Base-by-base conservation (phyloP, 2,888 invertebrate genomes). In the Stegophylla sp. region DNA sequence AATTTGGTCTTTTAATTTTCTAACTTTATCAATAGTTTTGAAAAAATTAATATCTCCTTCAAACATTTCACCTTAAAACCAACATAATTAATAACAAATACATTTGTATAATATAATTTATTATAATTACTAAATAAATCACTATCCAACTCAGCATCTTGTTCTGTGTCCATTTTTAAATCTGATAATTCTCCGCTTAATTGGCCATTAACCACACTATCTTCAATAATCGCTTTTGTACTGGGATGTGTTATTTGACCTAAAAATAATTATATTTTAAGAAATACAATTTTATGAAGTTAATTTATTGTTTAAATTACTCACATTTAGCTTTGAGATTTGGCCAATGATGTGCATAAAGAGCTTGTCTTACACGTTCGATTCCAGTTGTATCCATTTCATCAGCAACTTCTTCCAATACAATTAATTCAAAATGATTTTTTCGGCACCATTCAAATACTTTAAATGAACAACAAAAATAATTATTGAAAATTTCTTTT, bases 391-490 rank as follows among this genome's bases (percentile, higher is more conserved):
- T 56, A 73, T 81, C 81, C 64, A 81, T 64, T 53, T 81, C 81
- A 23, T 73, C 64, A 12, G 81, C 64, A 12, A 63, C 10, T 64
- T 72, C 72, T 28, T 81, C 73, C 23, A 81, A n/a, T 3, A 43
- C 51, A 56, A 81, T 61, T 15, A 81, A 73, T 73, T 81, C 81
- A 73, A 81, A 81, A 43, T 72, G 20, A 53, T 81, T 53, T 53
- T 81, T 73, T 53, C 23, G 53, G 53, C 81, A 81, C 81, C 81
- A 81, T 72, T 81, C 81, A 61, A 79, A 71, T 34, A 79, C 79
- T 77, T 34, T 4, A 28, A 28, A 48, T 41, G 9, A 69, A 56
- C 1, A 51, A 10, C 34, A 15, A 45, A 56, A 61, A 61, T 2
- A 53, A 48, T n/a, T 59, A n/a, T 48, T 3, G 43, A 20, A 20